A percentile compares a stretch with the other conserved stretches of the same genome.
These are phyloP conservation scores for Alligator sinensis DNA, from an alignment of 2,113 vertebrate species.

Conservation along the genomic window DNA sequence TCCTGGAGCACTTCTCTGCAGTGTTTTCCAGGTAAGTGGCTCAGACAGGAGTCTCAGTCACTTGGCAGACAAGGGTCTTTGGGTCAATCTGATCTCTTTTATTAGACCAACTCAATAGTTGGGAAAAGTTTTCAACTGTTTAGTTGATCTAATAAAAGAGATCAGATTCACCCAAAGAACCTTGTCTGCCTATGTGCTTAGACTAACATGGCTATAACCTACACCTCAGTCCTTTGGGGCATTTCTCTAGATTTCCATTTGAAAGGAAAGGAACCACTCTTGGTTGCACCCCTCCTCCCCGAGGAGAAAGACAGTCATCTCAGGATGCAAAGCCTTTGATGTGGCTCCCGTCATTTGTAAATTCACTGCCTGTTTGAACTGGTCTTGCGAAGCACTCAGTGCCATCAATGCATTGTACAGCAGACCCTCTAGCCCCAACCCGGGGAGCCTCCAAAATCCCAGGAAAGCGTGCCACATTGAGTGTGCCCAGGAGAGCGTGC, in stretches of 20 bases:
- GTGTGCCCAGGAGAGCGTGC: too few species aligned
- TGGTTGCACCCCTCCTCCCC: neutral
- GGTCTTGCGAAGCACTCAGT: constrained; percentile 8
- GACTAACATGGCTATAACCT: too few species aligned
- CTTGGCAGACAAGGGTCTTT: too few species aligned
- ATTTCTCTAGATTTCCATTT: neutral
- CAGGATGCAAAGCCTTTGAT: constrained; percentile 46
- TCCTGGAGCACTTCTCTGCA: neutral
- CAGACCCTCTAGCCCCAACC: neutral
- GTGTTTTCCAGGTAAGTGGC: neutral
- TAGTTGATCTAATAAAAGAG: too few species aligned
- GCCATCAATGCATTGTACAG: constrained; percentile 58
- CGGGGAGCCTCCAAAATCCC: neutral
- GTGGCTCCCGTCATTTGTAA: constrained; percentile 50
- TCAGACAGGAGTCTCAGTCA: neutral
- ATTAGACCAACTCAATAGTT: too few species aligned
- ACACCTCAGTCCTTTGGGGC: neutral
- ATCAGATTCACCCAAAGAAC: too few species aligned
- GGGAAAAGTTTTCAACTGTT: too few species aligned
- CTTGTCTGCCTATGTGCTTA: too few species aligned
- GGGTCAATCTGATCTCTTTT: too few species aligned
- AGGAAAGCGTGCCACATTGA: too few species aligned
- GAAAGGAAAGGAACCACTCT: neutral
- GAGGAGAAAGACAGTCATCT: constrained; percentile 47
- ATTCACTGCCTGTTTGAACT: constrained; percentile 42